phyloP scores from a whole-genome alignment of 1,140 invertebrate genomes.

The Ooceraea biroi region DNA sequence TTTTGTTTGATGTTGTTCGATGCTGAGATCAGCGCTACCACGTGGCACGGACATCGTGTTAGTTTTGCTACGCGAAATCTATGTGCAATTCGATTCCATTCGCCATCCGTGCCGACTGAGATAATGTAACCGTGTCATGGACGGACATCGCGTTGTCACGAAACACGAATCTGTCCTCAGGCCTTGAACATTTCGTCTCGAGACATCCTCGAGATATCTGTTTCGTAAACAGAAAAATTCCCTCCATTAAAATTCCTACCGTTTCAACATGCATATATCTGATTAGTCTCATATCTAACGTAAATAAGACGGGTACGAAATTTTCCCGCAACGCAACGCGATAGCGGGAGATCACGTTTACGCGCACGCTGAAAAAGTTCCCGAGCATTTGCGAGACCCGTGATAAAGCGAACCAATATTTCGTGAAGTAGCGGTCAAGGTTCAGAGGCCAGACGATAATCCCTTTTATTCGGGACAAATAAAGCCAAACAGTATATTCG shows the following conservation, averaged over 20 bases:
- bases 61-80: neutral
- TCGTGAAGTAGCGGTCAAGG: conserved; percentile 22
- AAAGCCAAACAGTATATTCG: neutral
- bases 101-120: neutral
- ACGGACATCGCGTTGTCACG: neutral
- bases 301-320: neutral
- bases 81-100: neutral
- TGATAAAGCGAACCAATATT: conserved; percentile 17
- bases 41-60: neutral
- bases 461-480: conserved; percentile 8
- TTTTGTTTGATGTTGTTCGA: neutral
- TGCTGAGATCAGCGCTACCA: neutral
- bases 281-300: neutral
- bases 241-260: neutral
- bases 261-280: neutral
- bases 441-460: conserved; percentile 31
- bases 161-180: neutral
- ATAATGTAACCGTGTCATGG: neutral
- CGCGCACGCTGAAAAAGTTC: neutral
- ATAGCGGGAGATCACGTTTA: neutral
- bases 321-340: neutral
- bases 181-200: neutral
- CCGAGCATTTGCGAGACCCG: neutral
- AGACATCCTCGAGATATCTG: neutral
- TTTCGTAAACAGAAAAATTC: neutral